Conservation (phyloP, 2,797 vertebrate species). For the Gouania willdenowi region DNA sequence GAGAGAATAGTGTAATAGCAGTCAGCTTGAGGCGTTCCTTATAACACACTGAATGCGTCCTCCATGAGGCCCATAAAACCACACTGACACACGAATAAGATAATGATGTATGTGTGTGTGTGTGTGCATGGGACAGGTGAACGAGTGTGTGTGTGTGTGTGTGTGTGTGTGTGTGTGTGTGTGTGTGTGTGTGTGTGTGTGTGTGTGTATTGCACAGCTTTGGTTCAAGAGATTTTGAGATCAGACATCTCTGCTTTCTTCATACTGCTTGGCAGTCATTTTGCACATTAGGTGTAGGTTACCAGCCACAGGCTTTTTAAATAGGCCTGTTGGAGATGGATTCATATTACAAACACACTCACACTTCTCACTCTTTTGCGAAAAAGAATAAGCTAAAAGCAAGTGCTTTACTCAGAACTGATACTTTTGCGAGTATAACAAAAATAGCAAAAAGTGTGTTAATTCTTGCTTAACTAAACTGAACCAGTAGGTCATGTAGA, state of each 20-base stretch:
- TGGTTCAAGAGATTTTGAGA: slow-evolving; percentile 51
- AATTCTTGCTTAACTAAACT: slow-evolving; percentile 5
- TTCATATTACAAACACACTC: slow-evolving; percentile 34
- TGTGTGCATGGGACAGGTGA: too few relatives aligned
- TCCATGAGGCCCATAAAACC: slow-evolving; percentile 44
- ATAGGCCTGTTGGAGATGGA: slow-evolving; percentile 33
- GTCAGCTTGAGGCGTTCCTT: slow-evolving; percentile 47
- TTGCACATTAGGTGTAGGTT: slow-evolving; percentile 61
- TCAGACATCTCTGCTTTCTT: slow-evolving; percentile 66
- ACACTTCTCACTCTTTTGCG: too few relatives aligned
- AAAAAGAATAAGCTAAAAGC: neutral
- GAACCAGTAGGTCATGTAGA: slow-evolving; percentile 35
- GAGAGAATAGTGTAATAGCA: slow-evolving; percentile 27
- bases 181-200: slow-evolving; percentile 2
- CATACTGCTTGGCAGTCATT: slow-evolving; percentile 41
- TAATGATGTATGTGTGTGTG: slow-evolving; percentile 31
- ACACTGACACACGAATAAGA: slow-evolving; percentile 51
- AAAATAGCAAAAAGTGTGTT: slow-evolving; percentile 2
- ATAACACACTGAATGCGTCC: slow-evolving; percentile 33
- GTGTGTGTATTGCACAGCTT: neutral
- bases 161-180: neutral
- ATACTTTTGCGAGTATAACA: slow-evolving; percentile 17
- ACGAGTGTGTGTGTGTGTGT: slow-evolving; percentile 15
- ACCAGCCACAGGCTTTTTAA: slow-evolving; percentile 65
- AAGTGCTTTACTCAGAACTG: slow-evolving; percentile 10